A percentile compares a stretch with the other conserved stretches of the same genome.
These are phyloP conservation scores for Rhinopithecus roxellana DNA, from an alignment of 2,113 vertebrate species.

Conservation along the genomic window DNA sequence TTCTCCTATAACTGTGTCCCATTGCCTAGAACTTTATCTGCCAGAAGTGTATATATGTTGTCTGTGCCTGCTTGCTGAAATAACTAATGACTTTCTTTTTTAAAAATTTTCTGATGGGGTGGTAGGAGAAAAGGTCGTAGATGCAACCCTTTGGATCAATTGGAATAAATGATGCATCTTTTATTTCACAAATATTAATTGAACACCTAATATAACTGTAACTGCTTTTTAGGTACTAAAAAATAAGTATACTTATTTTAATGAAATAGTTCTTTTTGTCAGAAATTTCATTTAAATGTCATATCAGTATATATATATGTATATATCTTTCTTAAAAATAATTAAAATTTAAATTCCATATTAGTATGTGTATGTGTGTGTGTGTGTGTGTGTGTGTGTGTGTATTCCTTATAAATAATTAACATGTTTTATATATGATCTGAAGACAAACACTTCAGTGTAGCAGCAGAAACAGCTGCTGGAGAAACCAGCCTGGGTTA, in stretches of 20 bases:
- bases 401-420: neutral
- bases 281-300: neutral
- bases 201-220: neutral
- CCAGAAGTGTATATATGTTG: neutral
- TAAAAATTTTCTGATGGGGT: neutral
- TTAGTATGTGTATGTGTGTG: too few species aligned
- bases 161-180: neutral
- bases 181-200: neutral
- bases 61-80: neutral
- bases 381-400: too few species aligned
- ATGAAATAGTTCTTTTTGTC: neutral
- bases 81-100: neutral
- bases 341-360: too few species aligned
- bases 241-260: neutral
- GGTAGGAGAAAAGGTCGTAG: neutral
- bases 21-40: neutral
- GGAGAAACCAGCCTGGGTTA: neutral
- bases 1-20: neutral
- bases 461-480: neutral
- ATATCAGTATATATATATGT: neutral
- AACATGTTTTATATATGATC: neutral
- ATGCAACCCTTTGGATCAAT: neutral
- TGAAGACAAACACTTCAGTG: neutral
- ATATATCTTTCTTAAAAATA: too few species aligned
- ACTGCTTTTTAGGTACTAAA: neutral